Percentiles rank a stretch among this genome's conserved stretches.
Evolutionary conservation across 2,113 vertebrate species (phyloP).

Genomic region (Nyctibius bracteatus): DNA sequence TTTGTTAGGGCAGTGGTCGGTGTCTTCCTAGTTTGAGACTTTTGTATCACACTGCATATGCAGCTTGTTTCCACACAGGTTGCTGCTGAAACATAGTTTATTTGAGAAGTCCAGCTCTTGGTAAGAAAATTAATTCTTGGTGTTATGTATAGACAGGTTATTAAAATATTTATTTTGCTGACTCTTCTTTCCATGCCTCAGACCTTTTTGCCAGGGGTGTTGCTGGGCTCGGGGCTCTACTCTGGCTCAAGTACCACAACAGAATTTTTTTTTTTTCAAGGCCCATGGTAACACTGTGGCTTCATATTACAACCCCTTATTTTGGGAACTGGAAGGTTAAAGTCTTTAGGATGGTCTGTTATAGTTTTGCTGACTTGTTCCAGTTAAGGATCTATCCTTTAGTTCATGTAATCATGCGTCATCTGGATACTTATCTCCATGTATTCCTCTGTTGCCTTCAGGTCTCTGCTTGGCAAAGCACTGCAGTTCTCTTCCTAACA

Average conservation of each 20-base stretch:
- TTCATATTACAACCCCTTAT: not conserved
- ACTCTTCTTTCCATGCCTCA: not conserved
- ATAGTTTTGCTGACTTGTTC: not conserved
- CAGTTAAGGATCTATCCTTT: not conserved
- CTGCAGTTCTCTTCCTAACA: not conserved
- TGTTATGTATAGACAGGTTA: not conserved
- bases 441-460: not conserved
- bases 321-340: not conserved
- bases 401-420: not conserved
- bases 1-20: not conserved
- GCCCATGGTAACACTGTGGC: not conserved
- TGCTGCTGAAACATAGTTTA: not conserved
- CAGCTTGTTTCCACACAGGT: not conserved
- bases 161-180: not conserved
- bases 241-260: not conserved
- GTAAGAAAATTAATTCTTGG: not conserved
- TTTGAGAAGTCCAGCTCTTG: not conserved
- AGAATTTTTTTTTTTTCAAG: not conserved
- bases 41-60: not conserved
- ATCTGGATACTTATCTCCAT: not conserved
- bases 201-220: not conserved
- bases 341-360: not conserved
- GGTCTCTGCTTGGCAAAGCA: not conserved
- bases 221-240: not conserved
- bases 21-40: not conserved